These are phyloP conservation scores for Vanessa atalanta DNA, from an alignment of 1,140 invertebrate genomes.

Conservation along the genomic window DNA sequence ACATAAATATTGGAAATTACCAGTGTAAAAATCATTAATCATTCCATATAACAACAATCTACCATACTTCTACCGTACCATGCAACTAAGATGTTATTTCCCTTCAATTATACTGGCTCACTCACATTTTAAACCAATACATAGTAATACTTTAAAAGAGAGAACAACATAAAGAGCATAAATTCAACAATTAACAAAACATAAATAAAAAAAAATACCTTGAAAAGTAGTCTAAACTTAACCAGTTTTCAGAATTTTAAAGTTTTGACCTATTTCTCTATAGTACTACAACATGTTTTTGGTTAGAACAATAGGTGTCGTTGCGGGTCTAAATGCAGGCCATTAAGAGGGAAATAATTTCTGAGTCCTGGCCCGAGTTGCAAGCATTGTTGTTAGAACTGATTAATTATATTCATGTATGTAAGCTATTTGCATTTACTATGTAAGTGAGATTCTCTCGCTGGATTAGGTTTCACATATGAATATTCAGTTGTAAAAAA, in stretches of 20 bases:
- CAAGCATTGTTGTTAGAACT: slow-evolving; percentile 26
- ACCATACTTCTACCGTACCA: no score
- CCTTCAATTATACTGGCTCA: no score
- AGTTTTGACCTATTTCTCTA: slow-evolving; percentile 1
- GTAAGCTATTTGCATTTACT: slow-evolving; percentile 15
- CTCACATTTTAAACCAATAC: no score
- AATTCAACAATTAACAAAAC: no score
- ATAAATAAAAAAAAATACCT: no score
- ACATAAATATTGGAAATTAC: no score
- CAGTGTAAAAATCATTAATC: no score
- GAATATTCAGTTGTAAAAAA: slow-evolving; percentile 1
- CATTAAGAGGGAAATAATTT: slow-evolving; percentile 52
- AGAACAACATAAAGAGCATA: no score
- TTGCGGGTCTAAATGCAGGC: slow-evolving; percentile 46
- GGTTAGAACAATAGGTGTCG: slow-evolving; percentile 52
- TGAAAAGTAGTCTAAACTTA: no score
- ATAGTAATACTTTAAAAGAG: no score
- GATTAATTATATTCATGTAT: slow-evolving; percentile 36
- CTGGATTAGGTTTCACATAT: not conserved
- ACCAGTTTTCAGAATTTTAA: not conserved
- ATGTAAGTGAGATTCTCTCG: not conserved
- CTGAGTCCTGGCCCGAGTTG: slow-evolving; percentile 32
- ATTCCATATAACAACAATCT: no score
- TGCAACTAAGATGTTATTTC: no score
- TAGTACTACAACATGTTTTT: slow-evolving; percentile 31